Percentiles rank a stretch among this genome's conserved stretches.
Evolutionary conservation across 2,888 invertebrate species (phyloP).

Genomic region (Chorisops tibialis): DNA sequence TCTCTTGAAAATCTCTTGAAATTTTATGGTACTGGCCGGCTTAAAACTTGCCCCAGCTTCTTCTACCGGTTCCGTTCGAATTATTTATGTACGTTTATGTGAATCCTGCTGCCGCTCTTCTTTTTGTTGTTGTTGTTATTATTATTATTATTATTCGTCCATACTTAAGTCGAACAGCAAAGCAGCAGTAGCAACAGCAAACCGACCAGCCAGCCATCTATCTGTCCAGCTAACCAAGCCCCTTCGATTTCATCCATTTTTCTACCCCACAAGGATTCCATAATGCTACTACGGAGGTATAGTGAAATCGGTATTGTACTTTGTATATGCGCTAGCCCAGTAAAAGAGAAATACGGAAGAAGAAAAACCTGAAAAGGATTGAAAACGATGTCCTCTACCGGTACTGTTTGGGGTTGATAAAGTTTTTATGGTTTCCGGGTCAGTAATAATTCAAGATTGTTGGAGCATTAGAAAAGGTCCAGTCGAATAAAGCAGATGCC

Average conservation of each 20-base stretch:
- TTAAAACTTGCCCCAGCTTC: constrained; percentile 17
- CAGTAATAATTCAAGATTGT: constrained; percentile 36
- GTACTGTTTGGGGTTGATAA: constrained; percentile 31
- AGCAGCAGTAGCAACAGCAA: neutral
- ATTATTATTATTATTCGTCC: too few species aligned
- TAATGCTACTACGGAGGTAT: neutral
- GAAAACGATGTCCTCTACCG: constrained; percentile 27
- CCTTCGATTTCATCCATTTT: neutral
- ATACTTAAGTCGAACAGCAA: constrained; percentile 11
- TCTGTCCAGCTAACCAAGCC: neutral
- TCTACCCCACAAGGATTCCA: constrained; percentile 10
- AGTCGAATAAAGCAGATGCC: constrained; percentile 32
- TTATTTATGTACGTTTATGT: constrained; percentile 21
- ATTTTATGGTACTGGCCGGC: constrained; percentile 28
- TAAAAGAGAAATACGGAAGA: too few species aligned
- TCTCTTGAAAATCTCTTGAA: constrained; percentile 31
- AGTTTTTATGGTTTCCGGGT: constrained; percentile 36
- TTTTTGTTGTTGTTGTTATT: constrained; percentile 10
- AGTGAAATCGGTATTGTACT: neutral
- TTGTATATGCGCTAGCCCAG: constrained; percentile 15
- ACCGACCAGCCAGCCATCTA: neutral
- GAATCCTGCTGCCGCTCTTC: constrained; percentile 1
- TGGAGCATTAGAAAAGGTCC: constrained; percentile 27
- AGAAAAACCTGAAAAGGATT: constrained; percentile 27
- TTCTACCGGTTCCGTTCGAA: constrained; percentile 5